Evolutionary conservation across 2,888 invertebrate species (phyloP).

Genomic region (Platycnemis pennipes): DNA sequence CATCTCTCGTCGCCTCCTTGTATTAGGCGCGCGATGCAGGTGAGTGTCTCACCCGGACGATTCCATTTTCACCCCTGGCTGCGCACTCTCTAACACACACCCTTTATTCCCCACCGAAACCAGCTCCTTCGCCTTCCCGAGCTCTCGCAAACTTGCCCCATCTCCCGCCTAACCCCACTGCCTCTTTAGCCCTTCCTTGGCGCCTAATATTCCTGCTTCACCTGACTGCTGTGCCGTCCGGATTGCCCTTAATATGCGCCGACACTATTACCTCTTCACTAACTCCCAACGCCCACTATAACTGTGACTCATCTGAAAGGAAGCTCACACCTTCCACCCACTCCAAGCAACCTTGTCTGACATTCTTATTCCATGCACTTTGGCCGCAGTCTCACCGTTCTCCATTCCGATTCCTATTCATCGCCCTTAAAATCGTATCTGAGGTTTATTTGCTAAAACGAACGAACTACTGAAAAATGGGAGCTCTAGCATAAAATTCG

Average conservation of each 20-base stretch:
- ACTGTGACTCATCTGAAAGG: too few species aligned
- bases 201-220: too few species aligned
- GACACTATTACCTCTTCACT: not conserved
- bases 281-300: not conserved
- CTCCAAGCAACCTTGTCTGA: too few species aligned
- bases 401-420: too few species aligned
- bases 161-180: not conserved
- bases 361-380: too few species aligned
- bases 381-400: too few species aligned
- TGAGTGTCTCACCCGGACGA: not conserved
- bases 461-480: too few species aligned
- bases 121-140: not conserved
- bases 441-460: too few species aligned
- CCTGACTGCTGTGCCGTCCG: too few species aligned
- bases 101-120: not conserved
- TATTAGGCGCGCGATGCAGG: not conserved
- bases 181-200: not conserved
- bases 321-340: too few species aligned
- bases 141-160: not conserved
- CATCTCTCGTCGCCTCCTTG: not conserved
- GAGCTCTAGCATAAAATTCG: too few species aligned
- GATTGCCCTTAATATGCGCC: not conserved
- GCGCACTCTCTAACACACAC: not conserved
- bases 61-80: slow-evolving; percentile 5
- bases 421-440: too few species aligned